A percentile compares a stretch with the other conserved stretches of the same genome.
Conservation (phyloP, 2,888 invertebrate species). For the Girardia tigrina region DNA sequence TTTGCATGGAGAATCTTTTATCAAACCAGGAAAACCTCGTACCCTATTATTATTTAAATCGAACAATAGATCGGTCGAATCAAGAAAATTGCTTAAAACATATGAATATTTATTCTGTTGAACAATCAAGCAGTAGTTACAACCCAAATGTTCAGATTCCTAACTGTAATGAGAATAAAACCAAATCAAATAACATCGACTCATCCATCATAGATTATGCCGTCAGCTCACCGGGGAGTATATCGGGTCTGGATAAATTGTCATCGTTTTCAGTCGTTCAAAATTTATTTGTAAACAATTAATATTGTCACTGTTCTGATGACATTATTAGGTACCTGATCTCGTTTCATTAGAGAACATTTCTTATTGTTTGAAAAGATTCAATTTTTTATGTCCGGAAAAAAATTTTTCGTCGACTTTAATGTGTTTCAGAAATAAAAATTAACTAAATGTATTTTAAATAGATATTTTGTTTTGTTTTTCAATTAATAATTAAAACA, state of each 20-base stretch:
- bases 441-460: no score
- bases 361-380: no score
- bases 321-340: no score
- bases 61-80: not conserved
- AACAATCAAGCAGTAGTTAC: not conserved
- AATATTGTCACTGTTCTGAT: no score
- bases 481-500: no score
- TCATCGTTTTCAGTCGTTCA: slow-evolving; percentile 10
- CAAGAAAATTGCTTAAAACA: not conserved
- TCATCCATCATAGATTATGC: not conserved
- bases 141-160: not conserved
- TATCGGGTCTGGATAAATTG: not conserved
- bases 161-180: not conserved
- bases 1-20: not conserved
- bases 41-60: slow-evolving; percentile 6
- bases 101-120: not conserved
- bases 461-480: no score
- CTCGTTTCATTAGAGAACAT: no score
- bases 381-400: no score
- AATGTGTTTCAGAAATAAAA: no score
- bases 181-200: not conserved
- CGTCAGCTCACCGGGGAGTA: not conserved
- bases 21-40: not conserved
- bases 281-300: slow-evolving; percentile 3
- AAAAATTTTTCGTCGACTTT: no score